phyloP scores from a whole-genome alignment of 2,888 invertebrate species.

The Agriotes lineatus region DNA sequence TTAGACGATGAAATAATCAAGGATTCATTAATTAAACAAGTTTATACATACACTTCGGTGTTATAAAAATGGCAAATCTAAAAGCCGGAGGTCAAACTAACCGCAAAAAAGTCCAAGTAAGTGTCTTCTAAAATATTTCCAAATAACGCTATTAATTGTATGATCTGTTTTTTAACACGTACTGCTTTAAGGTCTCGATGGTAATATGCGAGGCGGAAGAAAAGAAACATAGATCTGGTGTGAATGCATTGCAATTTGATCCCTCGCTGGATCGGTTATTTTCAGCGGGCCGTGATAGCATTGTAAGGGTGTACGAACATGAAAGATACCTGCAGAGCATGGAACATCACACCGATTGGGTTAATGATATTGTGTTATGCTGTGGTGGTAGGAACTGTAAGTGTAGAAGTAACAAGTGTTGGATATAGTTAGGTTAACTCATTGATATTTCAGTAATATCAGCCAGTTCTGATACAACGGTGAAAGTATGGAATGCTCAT shows the following conservation, averaged over 20 bases:
- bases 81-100: slow-evolving; percentile 63
- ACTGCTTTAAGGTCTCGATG: slow-evolving; percentile 85
- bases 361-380: slow-evolving; percentile 98
- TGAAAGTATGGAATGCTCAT: slow-evolving; percentile 99
- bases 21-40: neutral
- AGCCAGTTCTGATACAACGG: slow-evolving; percentile 98
- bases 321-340: slow-evolving; percentile 93
- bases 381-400: slow-evolving; percentile 95
- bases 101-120: slow-evolving; percentile 65
- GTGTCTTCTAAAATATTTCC: too few species aligned
- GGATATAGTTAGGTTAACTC: neutral
- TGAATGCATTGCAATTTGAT: slow-evolving; percentile 96
- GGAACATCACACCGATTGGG: slow-evolving; percentile 99
- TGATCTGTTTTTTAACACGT: too few species aligned
- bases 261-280: slow-evolving; percentile 88
- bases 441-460: slow-evolving; percentile 85
- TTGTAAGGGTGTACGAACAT: slow-evolving; percentile 93
- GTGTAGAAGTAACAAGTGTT: slow-evolving; percentile 52
- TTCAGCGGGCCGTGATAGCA: slow-evolving; percentile 96
- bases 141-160: too few species aligned
- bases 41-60: neutral
- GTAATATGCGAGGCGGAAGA: slow-evolving; percentile 98
- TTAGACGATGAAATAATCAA: neutral
- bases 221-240: slow-evolving; percentile 92
- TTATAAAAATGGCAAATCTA: slow-evolving; percentile 59